These are phyloP conservation scores for Sinella curviseta DNA, from an alignment of 1,140 invertebrate genomes.

Conservation along the genomic window DNA sequence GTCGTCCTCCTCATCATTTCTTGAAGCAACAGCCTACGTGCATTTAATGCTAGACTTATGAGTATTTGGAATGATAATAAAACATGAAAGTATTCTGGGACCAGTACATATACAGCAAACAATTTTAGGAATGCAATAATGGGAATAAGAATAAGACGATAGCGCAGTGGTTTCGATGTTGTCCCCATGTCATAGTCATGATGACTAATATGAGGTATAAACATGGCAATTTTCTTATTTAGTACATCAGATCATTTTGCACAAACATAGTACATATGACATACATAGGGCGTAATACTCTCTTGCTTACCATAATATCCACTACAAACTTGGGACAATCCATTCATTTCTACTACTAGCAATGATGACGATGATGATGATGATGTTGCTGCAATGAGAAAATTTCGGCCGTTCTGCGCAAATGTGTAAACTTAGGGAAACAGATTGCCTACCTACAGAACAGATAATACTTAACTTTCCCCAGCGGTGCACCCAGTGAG, in stretches of 20 bases:
- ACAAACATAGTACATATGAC: no score
- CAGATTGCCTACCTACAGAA: not conserved
- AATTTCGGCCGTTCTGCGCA: not conserved
- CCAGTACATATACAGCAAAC: no score
- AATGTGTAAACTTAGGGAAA: not conserved
- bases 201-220: no score
- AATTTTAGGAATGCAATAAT: slow-evolving; percentile 12
- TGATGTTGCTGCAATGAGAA: not conserved
- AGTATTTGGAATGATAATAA: no score
- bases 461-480: not conserved
- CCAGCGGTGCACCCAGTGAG: not conserved
- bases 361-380: not conserved
- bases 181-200: not conserved
- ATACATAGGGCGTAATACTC: no score
- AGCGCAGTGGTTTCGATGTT: not conserved
- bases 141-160: not conserved
- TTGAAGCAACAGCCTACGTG: not conserved
- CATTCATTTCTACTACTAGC: not conserved
- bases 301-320: no score
- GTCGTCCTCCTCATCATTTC: not conserved
- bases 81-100: not conserved
- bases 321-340: not conserved
- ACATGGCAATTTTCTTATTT: no score
- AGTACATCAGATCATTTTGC: no score
- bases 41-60: not conserved